Percentiles rank a stretch among this genome's conserved stretches.
These are phyloP conservation scores for Bos indicus DNA, from an alignment of 2,113 vertebrate species.

Conservation along the genomic window DNA sequence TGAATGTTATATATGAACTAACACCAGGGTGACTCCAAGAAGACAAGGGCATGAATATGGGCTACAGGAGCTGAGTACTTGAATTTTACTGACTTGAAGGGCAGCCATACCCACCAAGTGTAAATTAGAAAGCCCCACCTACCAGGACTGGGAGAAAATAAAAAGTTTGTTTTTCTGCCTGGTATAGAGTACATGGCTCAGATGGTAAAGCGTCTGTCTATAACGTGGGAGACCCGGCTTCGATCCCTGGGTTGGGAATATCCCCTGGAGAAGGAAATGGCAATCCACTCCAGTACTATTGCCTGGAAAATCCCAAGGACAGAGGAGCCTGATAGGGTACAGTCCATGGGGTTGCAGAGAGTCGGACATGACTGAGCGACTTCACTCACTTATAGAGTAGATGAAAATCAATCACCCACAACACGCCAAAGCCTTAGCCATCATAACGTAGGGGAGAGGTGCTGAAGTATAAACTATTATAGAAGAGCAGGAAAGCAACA, in stretches of 20 bases:
- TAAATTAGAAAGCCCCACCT: background rate
- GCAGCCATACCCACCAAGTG: background rate
- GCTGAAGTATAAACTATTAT: background rate
- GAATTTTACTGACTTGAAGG: background rate
- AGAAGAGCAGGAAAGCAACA: background rate
- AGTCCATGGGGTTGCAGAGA: too few relatives aligned
- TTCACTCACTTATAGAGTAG: background rate
- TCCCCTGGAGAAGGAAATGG: too few relatives aligned
- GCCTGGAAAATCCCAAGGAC: too few relatives aligned
- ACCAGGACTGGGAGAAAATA: background rate
- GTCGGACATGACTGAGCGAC: too few relatives aligned
- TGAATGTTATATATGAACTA: background rate
- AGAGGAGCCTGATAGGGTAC: too few relatives aligned
- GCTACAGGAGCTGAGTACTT: background rate
- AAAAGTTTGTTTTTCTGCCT: background rate
- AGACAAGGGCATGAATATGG: background rate
- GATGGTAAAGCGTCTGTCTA: too few relatives aligned
- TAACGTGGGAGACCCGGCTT: too few relatives aligned
- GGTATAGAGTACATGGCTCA: background rate
- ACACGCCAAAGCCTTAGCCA: background rate
- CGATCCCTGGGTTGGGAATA: too few relatives aligned
- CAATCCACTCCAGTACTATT: too few relatives aligned
- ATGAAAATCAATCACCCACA: background rate
- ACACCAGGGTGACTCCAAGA: background rate
- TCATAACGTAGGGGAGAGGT: background rate